Conservation (phyloP, 35 echinoderm and acorn worm genomes). For the Lytechinus variegatus region DNA sequence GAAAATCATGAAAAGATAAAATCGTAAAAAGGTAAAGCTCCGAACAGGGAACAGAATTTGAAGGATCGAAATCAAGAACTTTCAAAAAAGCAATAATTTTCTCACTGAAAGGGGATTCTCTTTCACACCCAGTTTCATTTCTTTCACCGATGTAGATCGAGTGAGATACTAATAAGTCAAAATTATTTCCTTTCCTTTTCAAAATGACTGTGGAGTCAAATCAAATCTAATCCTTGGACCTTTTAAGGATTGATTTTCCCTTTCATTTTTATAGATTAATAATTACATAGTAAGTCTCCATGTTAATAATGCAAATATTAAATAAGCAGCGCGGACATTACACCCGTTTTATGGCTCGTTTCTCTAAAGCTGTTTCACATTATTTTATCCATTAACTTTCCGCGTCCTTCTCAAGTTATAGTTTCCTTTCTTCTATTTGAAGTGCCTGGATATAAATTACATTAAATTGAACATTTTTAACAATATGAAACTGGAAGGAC, state of each 20-base stretch:
- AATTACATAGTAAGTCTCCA: neutral
- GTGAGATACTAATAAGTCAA: neutral
- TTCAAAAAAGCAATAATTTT: too few relatives aligned
- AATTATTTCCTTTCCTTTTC: neutral
- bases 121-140: neutral
- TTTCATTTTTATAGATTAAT: too few relatives aligned
- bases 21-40: too few relatives aligned
- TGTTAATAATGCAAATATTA: neutral
- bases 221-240: neutral
- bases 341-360: neutral
- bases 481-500: neutral
- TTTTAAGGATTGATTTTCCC: too few relatives aligned
- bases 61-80: too few relatives aligned
- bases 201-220: neutral
- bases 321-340: neutral
- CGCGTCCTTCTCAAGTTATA: neutral
- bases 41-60: too few relatives aligned
- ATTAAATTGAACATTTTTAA: neutral
- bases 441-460: neutral
- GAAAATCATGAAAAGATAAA: too few relatives aligned
- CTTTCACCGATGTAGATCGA: neutral
- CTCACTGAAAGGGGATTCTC: too few relatives aligned
- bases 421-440: neutral
- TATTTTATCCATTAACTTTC: neutral
- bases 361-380: neutral